Evolutionary conservation across 2,113 vertebrate species (phyloP).

Genomic region (Mohoua ochrocephala): DNA sequence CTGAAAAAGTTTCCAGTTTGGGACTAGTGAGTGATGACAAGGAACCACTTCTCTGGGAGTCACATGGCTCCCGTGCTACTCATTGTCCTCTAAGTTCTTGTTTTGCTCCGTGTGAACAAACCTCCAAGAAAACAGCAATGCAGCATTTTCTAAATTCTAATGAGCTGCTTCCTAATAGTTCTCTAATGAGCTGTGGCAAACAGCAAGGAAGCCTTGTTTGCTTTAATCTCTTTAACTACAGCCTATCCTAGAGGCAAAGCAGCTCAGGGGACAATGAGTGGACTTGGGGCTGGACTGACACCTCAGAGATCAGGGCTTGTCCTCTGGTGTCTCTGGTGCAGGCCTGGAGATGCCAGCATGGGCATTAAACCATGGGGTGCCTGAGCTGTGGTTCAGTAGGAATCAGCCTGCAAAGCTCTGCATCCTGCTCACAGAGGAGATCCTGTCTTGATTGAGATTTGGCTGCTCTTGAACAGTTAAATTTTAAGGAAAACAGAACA

Average conservation of each 20-base stretch:
- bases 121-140: constrained; percentile 10
- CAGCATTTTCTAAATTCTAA: constrained; percentile 28
- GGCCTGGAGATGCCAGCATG: background rate
- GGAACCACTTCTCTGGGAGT: background rate
- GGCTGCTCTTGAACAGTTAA: background rate
- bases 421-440: background rate
- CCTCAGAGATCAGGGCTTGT: background rate
- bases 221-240: constrained; percentile 20
- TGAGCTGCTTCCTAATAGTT: constrained; percentile 24
- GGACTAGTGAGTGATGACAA: background rate
- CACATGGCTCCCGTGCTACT: background rate
- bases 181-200: constrained; percentile 37
- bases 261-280: background rate
- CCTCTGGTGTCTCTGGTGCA: background rate
- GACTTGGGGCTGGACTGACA: background rate
- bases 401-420: background rate
- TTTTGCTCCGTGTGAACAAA: background rate
- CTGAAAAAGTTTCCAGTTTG: background rate
- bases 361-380: background rate
- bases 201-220: background rate
- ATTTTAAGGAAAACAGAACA: background rate
- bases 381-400: background rate
- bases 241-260: background rate
- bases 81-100: background rate
- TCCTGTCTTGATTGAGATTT: background rate